Conservation (phyloP, 2,888 invertebrate genomes). For the Hedychridium roseum region DNA sequence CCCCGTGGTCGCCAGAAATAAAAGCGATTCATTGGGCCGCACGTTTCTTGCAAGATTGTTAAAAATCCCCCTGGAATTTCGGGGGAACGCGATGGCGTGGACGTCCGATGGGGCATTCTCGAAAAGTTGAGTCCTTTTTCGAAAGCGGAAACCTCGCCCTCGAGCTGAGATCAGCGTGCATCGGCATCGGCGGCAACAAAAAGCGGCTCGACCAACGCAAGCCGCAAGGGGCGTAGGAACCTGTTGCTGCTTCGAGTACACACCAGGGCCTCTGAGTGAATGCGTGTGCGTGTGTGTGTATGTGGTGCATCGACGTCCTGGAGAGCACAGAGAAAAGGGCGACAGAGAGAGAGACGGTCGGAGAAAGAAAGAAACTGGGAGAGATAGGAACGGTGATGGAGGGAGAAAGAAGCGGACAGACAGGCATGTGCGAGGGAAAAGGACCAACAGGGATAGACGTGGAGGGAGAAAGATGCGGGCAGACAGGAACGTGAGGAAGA, state of each 20-base stretch:
- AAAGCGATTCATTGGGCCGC: too few species aligned
- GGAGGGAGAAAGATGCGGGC: not conserved
- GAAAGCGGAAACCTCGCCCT: constrained; percentile 40
- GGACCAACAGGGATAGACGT: not conserved
- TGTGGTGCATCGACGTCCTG: too few species aligned
- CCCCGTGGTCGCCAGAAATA: constrained; percentile 23
- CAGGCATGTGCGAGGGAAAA: constrained; percentile 14
- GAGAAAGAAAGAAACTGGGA: constrained; percentile 9
- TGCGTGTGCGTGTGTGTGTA: too few species aligned
- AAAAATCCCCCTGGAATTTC: constrained; percentile 17
- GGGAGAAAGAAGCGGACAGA: constrained; percentile 4
- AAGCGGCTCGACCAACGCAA: constrained; percentile 32
- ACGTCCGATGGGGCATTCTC: not conserved
- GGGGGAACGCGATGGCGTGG: constrained; percentile 8
- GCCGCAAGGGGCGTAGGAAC: constrained; percentile 46
- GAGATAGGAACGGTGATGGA: constrained; percentile 4
- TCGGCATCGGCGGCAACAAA: constrained; percentile 28
- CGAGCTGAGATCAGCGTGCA: constrained; percentile 9
- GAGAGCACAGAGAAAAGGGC: constrained; percentile 27
- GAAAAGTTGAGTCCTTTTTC: constrained; percentile 24
- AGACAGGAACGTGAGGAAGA: not conserved
- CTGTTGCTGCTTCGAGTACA: constrained; percentile 55
- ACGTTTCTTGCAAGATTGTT: too few species aligned
- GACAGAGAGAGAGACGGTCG: constrained; percentile 13
- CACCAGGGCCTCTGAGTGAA: too few species aligned